These are phyloP conservation scores for Eudyptes chrysolophus DNA, from an alignment of 2,113 vertebrate species.

Conservation along the genomic window DNA sequence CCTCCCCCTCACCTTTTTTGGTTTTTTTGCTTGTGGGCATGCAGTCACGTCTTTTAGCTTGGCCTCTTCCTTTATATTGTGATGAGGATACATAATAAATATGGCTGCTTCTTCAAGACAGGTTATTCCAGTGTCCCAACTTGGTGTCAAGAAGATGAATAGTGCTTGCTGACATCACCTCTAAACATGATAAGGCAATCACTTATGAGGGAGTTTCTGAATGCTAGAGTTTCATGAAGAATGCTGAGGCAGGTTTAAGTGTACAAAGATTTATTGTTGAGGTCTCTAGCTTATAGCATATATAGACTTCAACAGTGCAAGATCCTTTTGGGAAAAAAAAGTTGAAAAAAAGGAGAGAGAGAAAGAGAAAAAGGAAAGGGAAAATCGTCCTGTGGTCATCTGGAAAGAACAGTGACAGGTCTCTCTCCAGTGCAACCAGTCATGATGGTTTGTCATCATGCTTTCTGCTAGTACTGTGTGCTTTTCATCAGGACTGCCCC, in stretches of 20 bases:
- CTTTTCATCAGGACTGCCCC: background rate
- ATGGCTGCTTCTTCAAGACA: background rate
- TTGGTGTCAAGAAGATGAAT: background rate
- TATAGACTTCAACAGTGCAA: background rate
- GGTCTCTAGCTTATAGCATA: background rate
- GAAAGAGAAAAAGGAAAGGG: background rate
- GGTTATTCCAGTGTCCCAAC: background rate
- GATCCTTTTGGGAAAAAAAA: background rate
- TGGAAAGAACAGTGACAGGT: background rate
- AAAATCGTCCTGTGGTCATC: background rate
- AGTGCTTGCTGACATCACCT: background rate
- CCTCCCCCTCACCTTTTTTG: background rate
- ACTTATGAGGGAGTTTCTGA: background rate
- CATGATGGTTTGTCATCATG: background rate
- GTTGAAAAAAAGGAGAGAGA: fast-evolving
- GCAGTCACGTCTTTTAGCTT: background rate
- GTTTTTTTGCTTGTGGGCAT: background rate
- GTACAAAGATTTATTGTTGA: background rate
- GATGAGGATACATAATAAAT: background rate
- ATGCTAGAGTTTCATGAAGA: background rate
- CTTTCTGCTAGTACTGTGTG: background rate
- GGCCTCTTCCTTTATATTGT: background rate
- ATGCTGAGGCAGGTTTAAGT: background rate
- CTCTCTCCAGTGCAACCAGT: background rate
- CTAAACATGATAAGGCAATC: background rate